Evolutionary conservation across 2,797 vertebrate genomes (phyloP).

Genomic region (Merluccius polli): DNA sequence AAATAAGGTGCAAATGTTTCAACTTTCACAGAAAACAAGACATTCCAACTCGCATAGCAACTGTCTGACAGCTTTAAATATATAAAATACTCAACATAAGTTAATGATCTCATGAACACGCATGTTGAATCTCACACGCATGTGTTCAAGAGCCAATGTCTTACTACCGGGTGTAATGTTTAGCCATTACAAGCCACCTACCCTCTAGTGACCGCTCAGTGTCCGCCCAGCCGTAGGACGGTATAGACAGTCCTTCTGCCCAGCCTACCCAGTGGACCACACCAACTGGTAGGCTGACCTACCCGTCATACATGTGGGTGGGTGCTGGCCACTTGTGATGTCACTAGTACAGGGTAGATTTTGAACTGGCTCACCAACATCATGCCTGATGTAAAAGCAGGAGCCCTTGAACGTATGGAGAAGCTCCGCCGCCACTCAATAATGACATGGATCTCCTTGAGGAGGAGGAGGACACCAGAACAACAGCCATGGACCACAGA

Average conservation of each 20-base stretch:
- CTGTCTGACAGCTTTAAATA: constrained; percentile 21
- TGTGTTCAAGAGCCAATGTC: not conserved
- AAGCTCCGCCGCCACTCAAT: not conserved
- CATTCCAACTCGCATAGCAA: constrained; percentile 18
- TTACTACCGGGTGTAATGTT: not conserved
- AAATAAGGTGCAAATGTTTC: constrained; percentile 44
- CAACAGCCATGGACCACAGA: not conserved
- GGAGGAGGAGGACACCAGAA: not conserved
- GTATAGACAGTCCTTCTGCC: not conserved
- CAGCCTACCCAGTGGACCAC: not conserved
- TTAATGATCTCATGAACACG: not conserved
- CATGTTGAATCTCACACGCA: not conserved
- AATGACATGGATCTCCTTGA: not conserved
- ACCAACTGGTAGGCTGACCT: not conserved
- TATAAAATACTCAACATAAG: constrained; percentile 30
- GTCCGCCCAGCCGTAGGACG: not conserved
- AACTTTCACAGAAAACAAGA: constrained; percentile 34
- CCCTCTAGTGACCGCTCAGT: not conserved
- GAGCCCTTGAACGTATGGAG: not conserved
- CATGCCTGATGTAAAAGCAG: not conserved
- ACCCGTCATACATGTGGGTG: not conserved
- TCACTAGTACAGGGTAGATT: not conserved
- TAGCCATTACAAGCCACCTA: not conserved
- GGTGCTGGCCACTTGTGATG: not conserved
- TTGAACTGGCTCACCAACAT: not conserved